Base-by-base conservation (phyloP, 2,797 vertebrate genomes). In the Rhynchotus rufescens region DNA sequence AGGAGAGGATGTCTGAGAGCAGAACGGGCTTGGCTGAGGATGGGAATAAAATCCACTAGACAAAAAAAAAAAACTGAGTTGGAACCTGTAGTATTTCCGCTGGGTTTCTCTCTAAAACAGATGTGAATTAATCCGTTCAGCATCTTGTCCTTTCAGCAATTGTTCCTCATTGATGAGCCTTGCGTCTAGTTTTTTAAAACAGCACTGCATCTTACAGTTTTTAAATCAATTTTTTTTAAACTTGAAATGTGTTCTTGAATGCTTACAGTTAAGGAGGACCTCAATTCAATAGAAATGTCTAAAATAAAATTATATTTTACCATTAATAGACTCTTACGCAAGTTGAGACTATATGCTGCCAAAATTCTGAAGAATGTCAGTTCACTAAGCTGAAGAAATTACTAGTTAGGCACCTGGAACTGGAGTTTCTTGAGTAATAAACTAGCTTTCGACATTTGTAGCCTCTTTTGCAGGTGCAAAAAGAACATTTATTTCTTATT, bases 401-500 rank as follows among this genome's bases (percentile, higher is more conserved):
- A 68, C 54, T 65, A 75, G 38, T 61, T 80, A 84, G 65, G 82
- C 91, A 96, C 92, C 94, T 93, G 88, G 85, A 89, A 82, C 7
- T 82, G 54, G 40, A 91, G 75, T 80, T 89, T 91, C 67, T 84
- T 86, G 74, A 95, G 72, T 68, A 89, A 95, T 68, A 65, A 81
- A 80, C n/a, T n/a, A 15, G 74, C 30, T 87, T 93, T 38, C 76
- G 87, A 92, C 91, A 96, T 88, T 89, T 92, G 95, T 65, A 80
- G 52, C 23, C 10, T 74, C 40, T 92, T 88, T 32, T 76, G 78
- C 87, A 96, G 91, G 83, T 94, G 91, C 80, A 94, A 84, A 93
- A 80, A 47, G 73, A 86, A 77, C 71, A 68, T 80, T 60, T 89
- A 75, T 32, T 93, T 90, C n/a, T 74, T 67, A 26, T 67, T 92